Conservation (phyloP, 2,888 invertebrate species). For the Athrips mouffetella region DNA sequence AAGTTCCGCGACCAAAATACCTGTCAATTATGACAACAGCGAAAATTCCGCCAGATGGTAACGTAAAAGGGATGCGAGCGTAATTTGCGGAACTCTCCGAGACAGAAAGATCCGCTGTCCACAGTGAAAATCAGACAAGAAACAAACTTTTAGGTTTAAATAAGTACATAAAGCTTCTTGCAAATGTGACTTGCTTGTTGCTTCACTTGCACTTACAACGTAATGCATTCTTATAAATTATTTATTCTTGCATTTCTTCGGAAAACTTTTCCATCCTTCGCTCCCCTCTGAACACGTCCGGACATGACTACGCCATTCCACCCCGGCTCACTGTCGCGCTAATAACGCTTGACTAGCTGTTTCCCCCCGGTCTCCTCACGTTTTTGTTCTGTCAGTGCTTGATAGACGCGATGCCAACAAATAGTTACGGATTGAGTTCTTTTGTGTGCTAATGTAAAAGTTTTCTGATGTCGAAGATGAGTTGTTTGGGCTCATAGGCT, state of each 20-base stretch:
- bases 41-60: no score
- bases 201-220: no score
- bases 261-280: constrained; percentile 16
- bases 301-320: constrained; percentile 46
- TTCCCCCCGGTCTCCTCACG: constrained; percentile 21
- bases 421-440: background rate
- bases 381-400: background rate
- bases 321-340: constrained; percentile 42
- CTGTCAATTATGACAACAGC: no score
- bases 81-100: no score
- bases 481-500: no score
- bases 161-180: no score
- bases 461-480: background rate
- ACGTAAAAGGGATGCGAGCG: no score
- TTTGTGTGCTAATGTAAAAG: background rate
- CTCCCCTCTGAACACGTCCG: constrained; percentile 28
- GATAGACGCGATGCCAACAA: background rate
- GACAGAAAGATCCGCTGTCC: no score
- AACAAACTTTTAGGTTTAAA: no score
- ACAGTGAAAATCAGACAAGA: no score
- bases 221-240: background rate
- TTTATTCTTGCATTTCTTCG: background rate
- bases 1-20: background rate
- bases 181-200: no score
- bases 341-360: constrained; percentile 45